Evolutionary conservation across 2,797 vertebrate genomes (phyloP).

Genomic region (Pelochelys cantorii): DNA sequence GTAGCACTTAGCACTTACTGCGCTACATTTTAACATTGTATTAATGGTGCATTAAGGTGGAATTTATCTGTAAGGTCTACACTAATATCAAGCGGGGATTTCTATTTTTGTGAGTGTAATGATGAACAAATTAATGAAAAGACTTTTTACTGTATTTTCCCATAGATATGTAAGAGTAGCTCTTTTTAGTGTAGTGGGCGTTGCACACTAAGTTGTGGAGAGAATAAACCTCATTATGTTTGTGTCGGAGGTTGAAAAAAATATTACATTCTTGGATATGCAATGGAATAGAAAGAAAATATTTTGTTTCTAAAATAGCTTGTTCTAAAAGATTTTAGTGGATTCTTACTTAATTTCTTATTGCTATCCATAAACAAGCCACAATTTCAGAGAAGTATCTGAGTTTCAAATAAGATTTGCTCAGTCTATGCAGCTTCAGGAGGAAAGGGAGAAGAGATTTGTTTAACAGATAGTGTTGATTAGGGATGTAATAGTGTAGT

Average conservation of each 20-base stretch:
- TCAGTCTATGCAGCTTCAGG: neutral
- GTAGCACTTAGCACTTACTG: neutral
- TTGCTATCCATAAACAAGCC: neutral
- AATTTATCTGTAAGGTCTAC: neutral
- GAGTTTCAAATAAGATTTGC: neutral
- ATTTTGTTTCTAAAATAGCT: neutral
- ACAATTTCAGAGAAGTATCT: neutral
- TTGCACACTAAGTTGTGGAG: neutral
- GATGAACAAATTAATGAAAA: neutral
- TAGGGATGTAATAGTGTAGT: no score
- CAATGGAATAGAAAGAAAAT: neutral
- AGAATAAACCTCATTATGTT: neutral
- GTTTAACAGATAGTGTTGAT: neutral
- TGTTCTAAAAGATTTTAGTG: rapidly evolving
- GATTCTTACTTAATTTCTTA: neutral
- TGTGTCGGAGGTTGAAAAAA: neutral
- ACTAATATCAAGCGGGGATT: neutral
- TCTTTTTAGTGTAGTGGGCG: neutral
- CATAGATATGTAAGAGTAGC: conserved; percentile 22
- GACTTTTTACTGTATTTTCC: neutral
- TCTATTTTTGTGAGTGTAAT: neutral
- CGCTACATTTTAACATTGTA: neutral
- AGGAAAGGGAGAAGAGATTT: neutral
- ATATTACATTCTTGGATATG: neutral
- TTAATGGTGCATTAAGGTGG: neutral